Conservation (phyloP, 2,113 vertebrate species). For the Hippocampus mohnikei region DNA sequence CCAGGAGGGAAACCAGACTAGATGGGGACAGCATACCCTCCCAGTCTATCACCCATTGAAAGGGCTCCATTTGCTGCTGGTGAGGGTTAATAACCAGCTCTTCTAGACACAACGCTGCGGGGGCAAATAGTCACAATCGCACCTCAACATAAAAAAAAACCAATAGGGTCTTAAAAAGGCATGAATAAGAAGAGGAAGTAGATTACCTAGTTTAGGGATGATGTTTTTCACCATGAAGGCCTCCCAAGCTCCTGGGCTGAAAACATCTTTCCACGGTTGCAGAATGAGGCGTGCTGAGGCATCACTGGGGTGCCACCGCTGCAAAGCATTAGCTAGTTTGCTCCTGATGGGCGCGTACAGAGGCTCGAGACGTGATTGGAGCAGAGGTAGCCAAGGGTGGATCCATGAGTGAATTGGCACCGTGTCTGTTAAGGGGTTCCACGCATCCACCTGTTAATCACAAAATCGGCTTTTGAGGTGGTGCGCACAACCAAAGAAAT, state of each 20-base stretch:
- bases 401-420: slow-evolving; percentile 98
- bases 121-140: background rate
- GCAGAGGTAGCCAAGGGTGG: slow-evolving; percentile 93
- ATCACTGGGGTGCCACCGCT: slow-evolving; percentile 96
- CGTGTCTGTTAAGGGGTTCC: slow-evolving; percentile 95
- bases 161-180: background rate
- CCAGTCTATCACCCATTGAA: slow-evolving; percentile 97
- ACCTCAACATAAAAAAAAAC: background rate
- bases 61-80: slow-evolving; percentile 97
- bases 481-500: no score
- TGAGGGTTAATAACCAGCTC: slow-evolving; percentile 94
- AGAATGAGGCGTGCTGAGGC: slow-evolving; percentile 93
- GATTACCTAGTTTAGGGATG: slow-evolving; percentile 88
- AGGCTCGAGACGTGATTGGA: slow-evolving; percentile 87
- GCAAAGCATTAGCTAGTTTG: slow-evolving; percentile 89
- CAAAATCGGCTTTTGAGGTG: background rate
- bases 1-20: slow-evolving; percentile 87
- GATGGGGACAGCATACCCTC: slow-evolving; percentile 95
- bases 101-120: slow-evolving; percentile 84
- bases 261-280: slow-evolving; percentile 96
- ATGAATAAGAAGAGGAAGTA: background rate
- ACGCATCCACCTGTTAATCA: slow-evolving; percentile 83
- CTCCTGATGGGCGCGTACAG: slow-evolving; percentile 91
- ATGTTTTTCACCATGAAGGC: slow-evolving; percentile 99
- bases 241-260: slow-evolving; percentile 94